phyloP scores from a whole-genome alignment of 1,140 invertebrate genomes.

The Formica exsecta region DNA sequence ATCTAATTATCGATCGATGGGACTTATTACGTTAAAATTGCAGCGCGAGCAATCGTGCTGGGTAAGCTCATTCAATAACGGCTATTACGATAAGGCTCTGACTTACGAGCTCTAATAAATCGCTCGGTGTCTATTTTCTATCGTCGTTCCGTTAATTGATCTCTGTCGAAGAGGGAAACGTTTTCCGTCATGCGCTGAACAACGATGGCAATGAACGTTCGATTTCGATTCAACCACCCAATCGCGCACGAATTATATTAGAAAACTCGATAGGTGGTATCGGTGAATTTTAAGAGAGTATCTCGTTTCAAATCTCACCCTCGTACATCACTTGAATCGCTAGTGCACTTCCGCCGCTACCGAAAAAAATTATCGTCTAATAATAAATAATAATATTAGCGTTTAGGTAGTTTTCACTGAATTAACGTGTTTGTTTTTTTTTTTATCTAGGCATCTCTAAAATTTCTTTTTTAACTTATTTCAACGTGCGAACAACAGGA shows the following conservation, averaged over 20 bases:
- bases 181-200: constrained; percentile 40
- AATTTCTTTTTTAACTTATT: too few species aligned
- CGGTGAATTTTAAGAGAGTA: constrained; percentile 65
- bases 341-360: neutral
- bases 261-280: constrained; percentile 73
- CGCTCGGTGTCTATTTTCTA: constrained; percentile 57
- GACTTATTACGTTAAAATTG: constrained; percentile 58
- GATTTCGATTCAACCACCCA: constrained; percentile 28
- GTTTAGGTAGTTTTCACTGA: neutral
- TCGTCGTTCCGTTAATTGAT: constrained; percentile 59
- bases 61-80: constrained; percentile 55
- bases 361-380: neutral
- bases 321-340: constrained; percentile 45
- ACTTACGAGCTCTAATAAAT: constrained; percentile 55
- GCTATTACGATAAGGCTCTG: constrained; percentile 51
- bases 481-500: too few species aligned
- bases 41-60: constrained; percentile 40
- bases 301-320: constrained; percentile 65
- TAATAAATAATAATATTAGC: neutral
- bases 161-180: constrained; percentile 34
- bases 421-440: neutral
- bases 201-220: constrained; percentile 21
- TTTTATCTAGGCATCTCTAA: neutral
- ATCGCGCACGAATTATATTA: constrained; percentile 62
- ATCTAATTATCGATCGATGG: constrained; percentile 52